Evolutionary conservation across 2,113 vertebrate genomes (phyloP).

Genomic region (Tretioscincus oriximinensis): DNA sequence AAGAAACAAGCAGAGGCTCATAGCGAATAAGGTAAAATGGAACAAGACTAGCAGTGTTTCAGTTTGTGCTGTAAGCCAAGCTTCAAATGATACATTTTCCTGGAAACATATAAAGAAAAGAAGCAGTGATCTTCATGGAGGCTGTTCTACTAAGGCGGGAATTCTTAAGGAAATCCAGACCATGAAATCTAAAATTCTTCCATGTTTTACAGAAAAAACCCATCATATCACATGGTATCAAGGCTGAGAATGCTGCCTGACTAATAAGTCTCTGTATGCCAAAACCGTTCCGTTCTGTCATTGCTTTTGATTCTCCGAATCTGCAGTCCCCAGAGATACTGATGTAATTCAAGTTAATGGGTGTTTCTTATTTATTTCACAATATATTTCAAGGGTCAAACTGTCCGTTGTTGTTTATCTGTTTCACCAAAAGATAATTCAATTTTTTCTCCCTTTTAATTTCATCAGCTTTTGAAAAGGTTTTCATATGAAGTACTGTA

Average conservation of each 20-base stretch:
- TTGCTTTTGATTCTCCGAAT: not conserved
- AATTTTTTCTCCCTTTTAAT: not conserved
- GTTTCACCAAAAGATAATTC: not conserved
- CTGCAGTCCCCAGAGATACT: not conserved
- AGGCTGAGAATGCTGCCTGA: not conserved
- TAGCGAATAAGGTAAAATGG: not conserved
- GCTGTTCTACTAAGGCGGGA: not conserved
- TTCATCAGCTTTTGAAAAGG: not conserved
- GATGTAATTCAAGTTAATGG: not conserved
- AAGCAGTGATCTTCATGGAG: not conserved
- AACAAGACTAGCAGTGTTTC: constrained; percentile 19
- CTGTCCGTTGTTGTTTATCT: too few species aligned
- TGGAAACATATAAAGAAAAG: constrained; percentile 5
- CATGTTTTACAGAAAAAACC: constrained; percentile 17
- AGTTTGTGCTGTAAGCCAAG: not conserved
- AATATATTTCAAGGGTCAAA: not conserved
- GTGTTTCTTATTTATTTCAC: constrained; percentile 12
- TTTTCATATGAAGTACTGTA: not conserved
- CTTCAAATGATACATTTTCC: not conserved
- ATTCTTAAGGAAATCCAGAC: not conserved
- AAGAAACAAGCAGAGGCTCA: constrained; percentile 10
- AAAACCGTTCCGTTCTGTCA: constrained; percentile 1
- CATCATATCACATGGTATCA: not conserved
- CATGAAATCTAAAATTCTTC: not conserved
- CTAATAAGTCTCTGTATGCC: not conserved